Conservation (phyloP, 2,113 vertebrate species). For the Tenrec ecaudatus region DNA sequence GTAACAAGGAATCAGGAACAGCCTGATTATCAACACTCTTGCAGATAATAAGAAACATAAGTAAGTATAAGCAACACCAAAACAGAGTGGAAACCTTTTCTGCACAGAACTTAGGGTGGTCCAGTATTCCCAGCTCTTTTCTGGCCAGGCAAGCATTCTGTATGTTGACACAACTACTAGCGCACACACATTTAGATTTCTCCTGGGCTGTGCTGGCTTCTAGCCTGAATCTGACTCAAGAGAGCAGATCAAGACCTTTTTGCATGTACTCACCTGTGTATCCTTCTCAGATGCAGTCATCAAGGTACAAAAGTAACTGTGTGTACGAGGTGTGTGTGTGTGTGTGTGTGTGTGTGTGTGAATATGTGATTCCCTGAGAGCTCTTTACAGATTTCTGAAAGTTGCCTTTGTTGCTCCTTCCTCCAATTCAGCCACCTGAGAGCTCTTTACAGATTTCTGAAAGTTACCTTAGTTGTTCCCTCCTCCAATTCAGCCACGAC, state of each 20-base stretch:
- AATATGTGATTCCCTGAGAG: not conserved
- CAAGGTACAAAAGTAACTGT: constrained; percentile 8
- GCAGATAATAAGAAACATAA: not conserved
- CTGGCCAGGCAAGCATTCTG: not conserved
- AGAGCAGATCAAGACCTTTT: constrained; percentile 34
- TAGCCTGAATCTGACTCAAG: constrained; percentile 5
- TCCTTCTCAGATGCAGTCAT: constrained; percentile 3
- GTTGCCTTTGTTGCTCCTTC: not conserved
- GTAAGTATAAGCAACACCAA: not conserved
- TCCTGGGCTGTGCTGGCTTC: not conserved
- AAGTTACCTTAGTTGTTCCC: not conserved
- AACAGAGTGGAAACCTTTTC: constrained; percentile 33
- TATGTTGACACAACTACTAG: accelerated
- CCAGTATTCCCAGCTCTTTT: not conserved
- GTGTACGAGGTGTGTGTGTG: too few relatives aligned
- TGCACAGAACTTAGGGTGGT: not conserved
- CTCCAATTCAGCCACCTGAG: constrained; percentile 9
- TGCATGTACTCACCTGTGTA: not conserved
- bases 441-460: constrained; percentile 5
- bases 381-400: constrained; percentile 18
- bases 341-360: not conserved
- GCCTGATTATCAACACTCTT: not conserved
- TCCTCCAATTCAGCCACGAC: not conserved
- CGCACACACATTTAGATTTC: not conserved
- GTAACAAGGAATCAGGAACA: constrained; percentile 2